phyloP scores from a whole-genome alignment of 2,888 invertebrate genomes.

The Microplitis manilae region DNA sequence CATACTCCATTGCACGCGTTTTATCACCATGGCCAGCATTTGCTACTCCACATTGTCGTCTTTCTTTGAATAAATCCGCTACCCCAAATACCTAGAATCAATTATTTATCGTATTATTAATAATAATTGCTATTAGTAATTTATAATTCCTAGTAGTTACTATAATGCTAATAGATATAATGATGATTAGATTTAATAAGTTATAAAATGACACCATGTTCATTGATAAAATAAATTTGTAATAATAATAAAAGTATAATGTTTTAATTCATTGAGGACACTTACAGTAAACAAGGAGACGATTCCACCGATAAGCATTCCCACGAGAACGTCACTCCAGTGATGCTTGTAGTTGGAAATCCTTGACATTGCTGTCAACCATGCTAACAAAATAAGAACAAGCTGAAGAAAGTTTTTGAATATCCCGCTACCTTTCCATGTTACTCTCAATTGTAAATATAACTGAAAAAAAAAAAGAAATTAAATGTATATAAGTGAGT shows the following conservation, averaged over 20 bases:
- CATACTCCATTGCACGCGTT: conserved; percentile 60
- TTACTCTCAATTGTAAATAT: neutral
- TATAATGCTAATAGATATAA: neutral
- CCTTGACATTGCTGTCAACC: conserved; percentile 89
- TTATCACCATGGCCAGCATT: conserved; percentile 52
- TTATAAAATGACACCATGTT: neutral
- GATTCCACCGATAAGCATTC: conserved; percentile 80
- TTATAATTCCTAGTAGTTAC: neutral
- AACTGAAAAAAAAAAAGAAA: neutral
- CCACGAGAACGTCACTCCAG: conserved; percentile 96
- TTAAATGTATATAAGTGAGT: no score
- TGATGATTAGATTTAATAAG: neutral
- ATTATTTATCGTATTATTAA: neutral
- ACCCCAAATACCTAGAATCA: conserved; percentile 59
- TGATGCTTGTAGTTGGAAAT: conserved; percentile 98
- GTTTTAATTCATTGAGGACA: conserved; percentile 51
- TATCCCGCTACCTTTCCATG: neutral
- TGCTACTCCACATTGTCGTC: conserved; percentile 25
- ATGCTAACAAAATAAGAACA: conserved; percentile 76
- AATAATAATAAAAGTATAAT: conserved; percentile 10
- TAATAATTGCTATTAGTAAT: neutral
- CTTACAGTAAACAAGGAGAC: conserved; percentile 82
- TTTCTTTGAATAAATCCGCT: conserved; percentile 63
- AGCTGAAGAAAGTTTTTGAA: neutral
- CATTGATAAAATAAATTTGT: conserved; percentile 14